Conservation (phyloP, 2,888 invertebrate genomes). For the Xylocampa areola region DNA sequence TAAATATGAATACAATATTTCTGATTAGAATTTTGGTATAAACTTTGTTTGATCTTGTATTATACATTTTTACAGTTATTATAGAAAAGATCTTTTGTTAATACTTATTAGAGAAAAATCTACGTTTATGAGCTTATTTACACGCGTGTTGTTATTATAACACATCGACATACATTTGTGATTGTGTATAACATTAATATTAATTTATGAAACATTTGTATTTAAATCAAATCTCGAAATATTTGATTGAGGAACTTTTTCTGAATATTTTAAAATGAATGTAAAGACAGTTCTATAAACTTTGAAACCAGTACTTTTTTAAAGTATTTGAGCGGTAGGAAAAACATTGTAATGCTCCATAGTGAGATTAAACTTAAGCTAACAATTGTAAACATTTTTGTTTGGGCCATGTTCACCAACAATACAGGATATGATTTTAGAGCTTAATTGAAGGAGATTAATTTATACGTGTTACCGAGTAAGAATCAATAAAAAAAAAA, state of each 20-base stretch:
- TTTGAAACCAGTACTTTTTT: constrained; percentile 27
- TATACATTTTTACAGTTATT: constrained; percentile 35
- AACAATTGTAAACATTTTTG: too few relatives aligned
- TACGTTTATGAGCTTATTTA: constrained; percentile 58
- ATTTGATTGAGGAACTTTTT: constrained; percentile 48
- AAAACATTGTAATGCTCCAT: too few relatives aligned
- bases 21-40: constrained; percentile 57
- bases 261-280: constrained; percentile 23
- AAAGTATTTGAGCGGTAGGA: neutral
- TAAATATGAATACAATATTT: constrained; percentile 47
- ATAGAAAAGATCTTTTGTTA: constrained; percentile 36
- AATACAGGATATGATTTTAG: too few relatives aligned
- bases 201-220: constrained; percentile 11
- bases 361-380: too few relatives aligned
- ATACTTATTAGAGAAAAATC: constrained; percentile 49
- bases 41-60: constrained; percentile 47
- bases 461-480: too few relatives aligned
- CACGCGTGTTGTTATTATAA: constrained; percentile 47
- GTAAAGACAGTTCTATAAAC: constrained; percentile 10
- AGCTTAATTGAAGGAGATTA: too few relatives aligned
- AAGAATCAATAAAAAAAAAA: too few relatives aligned
- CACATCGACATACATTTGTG: constrained; percentile 38
- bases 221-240: constrained; percentile 10
- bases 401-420: too few relatives aligned
- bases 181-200: constrained; percentile 29